Evolutionary conservation across 2,113 vertebrate genomes (phyloP), one percentile per base, ranked within the genome.

Genomic region (Chaetops frenatus): DNA sequence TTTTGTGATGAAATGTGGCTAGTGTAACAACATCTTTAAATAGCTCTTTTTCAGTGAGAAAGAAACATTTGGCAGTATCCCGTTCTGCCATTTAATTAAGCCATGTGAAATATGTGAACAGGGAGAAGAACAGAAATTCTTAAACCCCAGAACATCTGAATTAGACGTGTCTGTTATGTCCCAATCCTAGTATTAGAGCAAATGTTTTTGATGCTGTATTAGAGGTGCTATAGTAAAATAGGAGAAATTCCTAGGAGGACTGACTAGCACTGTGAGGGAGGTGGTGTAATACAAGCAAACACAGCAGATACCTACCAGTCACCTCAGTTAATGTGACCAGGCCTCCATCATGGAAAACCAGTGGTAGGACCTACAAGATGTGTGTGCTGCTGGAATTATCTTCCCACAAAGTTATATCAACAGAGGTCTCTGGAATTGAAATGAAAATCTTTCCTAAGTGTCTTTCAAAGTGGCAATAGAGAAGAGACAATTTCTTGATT

Each of bases 11-110:
- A 95, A 87, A 89, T 74, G 67, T 44, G 64, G 45, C 79, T 82
- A 65, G 53, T 19, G 28, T 86, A 94, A 76, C 73, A 92, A 72
- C 31, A 38, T 86, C 45, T 92, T 94, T 84, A 91, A 95, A 94
- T 73, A 82, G 15, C 56, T 92, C 58, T 54, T 25, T 85, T 81
- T 73, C 70, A 84, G 29, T 74, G 72, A 84, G 60, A 86, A 87
- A 54, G 33, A 79, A 94, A 86, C 24, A 80, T 64, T 85, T 94
- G 80, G 70, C 77, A 81, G 25, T 35, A 56, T 50, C 64, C 66
- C 35, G 24, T 94, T 94, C 65, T 96, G 67, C 38, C 74, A 66
- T 70, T 96, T 93, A 90, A 88, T 90, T 56, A 50, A 96, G 56
- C 78, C 40, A 19, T 65, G 45, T 88, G 65, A 92, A 92, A 67